Percentiles rank a stretch among this genome's conserved stretches.
phyloP scores from a whole-genome alignment of 2,888 invertebrate genomes.

The Oscheius myriophilus region DNA sequence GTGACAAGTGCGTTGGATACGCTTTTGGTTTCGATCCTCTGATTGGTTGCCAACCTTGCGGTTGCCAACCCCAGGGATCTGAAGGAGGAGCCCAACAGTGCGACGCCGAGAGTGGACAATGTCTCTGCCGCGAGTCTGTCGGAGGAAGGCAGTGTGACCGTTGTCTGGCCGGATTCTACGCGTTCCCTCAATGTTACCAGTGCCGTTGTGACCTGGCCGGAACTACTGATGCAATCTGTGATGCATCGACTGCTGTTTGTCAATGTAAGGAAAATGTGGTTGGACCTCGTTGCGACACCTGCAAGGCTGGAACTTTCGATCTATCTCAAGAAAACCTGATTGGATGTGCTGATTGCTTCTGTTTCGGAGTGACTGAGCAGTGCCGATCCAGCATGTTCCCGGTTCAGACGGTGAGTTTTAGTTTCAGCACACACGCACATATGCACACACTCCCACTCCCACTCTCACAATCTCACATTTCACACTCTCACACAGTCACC shows the following conservation, averaged over 20 bases:
- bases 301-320: constrained; percentile 89
- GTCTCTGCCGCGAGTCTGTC: constrained; percentile 87
- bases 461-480: not conserved
- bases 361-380: constrained; percentile 89
- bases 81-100: constrained; percentile 82
- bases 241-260: constrained; percentile 81
- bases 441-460: not conserved
- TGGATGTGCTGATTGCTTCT: constrained; percentile 96
- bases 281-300: constrained; percentile 84
- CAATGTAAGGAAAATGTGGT: constrained; percentile 83
- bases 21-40: constrained; percentile 93
- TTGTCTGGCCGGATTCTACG: constrained; percentile 81
- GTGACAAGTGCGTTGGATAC: constrained; percentile 86
- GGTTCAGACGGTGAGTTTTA: constrained; percentile 50
- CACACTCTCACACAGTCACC: too few species aligned
- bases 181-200: constrained; percentile 86
- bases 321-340: constrained; percentile 84
- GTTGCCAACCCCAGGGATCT: constrained; percentile 87
- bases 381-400: constrained; percentile 81
- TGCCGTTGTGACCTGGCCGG: constrained; percentile 75
- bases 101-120: constrained; percentile 85
- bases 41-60: constrained; percentile 93
- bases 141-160: constrained; percentile 88
- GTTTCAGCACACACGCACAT: too few species aligned
- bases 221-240: constrained; percentile 86